Evolutionary conservation across 2,888 invertebrate species (phyloP).

Genomic region (Argyra leucocephala): DNA sequence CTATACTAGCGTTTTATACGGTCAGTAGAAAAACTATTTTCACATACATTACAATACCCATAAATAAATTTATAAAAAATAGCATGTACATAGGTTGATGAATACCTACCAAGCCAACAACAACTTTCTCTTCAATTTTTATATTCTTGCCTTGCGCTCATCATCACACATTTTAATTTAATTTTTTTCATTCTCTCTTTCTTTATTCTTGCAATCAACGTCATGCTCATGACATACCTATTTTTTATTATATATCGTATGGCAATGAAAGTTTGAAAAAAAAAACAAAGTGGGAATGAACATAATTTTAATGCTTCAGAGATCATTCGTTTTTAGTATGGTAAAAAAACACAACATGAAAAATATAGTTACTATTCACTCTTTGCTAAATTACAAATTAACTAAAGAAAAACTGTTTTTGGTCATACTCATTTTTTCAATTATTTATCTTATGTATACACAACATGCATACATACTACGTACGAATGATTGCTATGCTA

Average conservation of each 20-base stretch:
- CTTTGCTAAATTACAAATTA: background rate
- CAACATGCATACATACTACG: background rate
- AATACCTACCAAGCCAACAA: background rate
- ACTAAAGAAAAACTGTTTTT: too few species aligned
- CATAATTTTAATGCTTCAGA: background rate
- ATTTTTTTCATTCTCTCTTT: background rate
- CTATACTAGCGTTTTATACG: too few species aligned
- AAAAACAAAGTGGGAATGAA: background rate
- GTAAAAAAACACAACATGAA: background rate
- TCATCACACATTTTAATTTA: background rate
- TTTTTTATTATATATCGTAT: background rate
- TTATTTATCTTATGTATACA: too few species aligned
- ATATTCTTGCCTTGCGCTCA: background rate
- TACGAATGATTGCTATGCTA: too few species aligned
- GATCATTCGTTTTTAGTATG: background rate
- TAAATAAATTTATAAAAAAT: too few species aligned
- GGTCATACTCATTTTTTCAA: too few species aligned
- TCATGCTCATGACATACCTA: background rate
- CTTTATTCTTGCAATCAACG: background rate
- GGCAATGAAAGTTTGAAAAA: background rate
- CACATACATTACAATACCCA: too few species aligned
- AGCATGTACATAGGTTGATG: too few species aligned
- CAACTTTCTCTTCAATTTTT: background rate
- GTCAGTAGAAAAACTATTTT: too few species aligned
- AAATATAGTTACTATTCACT: background rate